Conservation (phyloP, 2,113 vertebrate genomes). For the Peromyscus californicus region DNA sequence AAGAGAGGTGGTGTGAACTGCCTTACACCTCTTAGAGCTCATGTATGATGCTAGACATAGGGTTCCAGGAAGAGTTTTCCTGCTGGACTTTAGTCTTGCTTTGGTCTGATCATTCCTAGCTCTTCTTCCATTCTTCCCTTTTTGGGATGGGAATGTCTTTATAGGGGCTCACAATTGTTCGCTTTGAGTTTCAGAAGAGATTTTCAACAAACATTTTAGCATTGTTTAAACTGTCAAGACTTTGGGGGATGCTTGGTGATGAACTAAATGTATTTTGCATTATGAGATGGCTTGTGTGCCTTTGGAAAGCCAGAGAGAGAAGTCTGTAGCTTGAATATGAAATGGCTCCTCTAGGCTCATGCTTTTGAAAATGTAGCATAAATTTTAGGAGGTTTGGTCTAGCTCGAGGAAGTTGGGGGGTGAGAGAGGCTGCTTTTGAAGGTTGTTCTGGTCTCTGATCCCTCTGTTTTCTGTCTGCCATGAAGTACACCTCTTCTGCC, state of each 20-base stretch:
- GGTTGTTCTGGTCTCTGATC: background rate
- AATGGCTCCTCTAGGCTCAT: background rate
- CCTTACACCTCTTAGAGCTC: too few species aligned
- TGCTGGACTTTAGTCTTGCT: background rate
- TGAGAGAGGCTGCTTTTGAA: background rate
- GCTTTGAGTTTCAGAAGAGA: background rate
- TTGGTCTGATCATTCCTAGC: background rate
- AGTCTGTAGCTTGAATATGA: background rate
- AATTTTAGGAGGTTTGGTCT: background rate
- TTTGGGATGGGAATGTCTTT: background rate
- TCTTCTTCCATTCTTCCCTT: background rate
- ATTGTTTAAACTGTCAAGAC: background rate
- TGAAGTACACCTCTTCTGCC: background rate
- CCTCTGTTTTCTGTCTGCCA: background rate
- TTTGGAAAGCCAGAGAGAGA: background rate
- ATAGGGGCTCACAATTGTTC: background rate
- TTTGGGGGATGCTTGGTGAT: background rate
- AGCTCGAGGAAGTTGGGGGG: background rate
- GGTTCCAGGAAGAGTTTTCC: background rate
- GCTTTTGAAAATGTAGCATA: background rate
- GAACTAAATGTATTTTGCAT: background rate
- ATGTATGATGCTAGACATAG: background rate
- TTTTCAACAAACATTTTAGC: background rate
- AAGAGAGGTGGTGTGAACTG: background rate
- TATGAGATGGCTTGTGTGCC: background rate